phyloP scores from a whole-genome alignment of 2,888 invertebrate species.

The Lepidochitona cinerea region DNA sequence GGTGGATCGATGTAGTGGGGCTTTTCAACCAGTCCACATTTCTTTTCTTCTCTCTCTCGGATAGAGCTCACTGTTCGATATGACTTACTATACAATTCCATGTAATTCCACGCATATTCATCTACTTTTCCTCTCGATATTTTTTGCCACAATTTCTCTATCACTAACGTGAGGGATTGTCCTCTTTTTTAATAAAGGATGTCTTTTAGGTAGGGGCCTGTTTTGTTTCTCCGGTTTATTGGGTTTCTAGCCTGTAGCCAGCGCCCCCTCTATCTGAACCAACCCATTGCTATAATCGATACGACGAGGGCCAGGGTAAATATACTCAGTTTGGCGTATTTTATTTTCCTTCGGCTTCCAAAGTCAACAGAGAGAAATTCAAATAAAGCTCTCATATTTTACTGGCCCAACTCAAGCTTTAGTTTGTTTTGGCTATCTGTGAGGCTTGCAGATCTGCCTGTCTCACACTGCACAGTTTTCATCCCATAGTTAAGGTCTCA shows the following conservation, averaged over 20 bases:
- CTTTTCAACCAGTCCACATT: neutral
- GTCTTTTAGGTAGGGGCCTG: too few species aligned
- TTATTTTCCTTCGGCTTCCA: constrained; percentile 50
- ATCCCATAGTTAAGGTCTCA: neutral
- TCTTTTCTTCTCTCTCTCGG: neutral
- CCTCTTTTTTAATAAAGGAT: too few species aligned
- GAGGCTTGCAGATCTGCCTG: constrained; percentile 1
- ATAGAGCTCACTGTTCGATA: neutral
- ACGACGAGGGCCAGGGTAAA: constrained; percentile 40
- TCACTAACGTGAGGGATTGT: neutral
- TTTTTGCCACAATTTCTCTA: neutral
- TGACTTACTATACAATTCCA: neutral
- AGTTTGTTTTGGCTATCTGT: constrained; percentile 41
- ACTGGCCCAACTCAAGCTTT: constrained; percentile 37
- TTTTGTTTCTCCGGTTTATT: neutral
- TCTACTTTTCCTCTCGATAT: neutral
- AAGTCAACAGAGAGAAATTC: constrained; percentile 51
- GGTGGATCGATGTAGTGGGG: neutral
- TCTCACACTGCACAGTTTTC: neutral
- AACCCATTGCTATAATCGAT: constrained; percentile 39
- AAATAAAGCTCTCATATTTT: constrained; percentile 55
- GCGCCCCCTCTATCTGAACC: neutral
- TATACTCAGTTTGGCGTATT: constrained; percentile 42
- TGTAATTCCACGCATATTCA: neutral
- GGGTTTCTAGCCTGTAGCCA: neutral